Base-by-base conservation (phyloP, 2,113 vertebrate genomes). In the Cyanocitta stelleri region DNA sequence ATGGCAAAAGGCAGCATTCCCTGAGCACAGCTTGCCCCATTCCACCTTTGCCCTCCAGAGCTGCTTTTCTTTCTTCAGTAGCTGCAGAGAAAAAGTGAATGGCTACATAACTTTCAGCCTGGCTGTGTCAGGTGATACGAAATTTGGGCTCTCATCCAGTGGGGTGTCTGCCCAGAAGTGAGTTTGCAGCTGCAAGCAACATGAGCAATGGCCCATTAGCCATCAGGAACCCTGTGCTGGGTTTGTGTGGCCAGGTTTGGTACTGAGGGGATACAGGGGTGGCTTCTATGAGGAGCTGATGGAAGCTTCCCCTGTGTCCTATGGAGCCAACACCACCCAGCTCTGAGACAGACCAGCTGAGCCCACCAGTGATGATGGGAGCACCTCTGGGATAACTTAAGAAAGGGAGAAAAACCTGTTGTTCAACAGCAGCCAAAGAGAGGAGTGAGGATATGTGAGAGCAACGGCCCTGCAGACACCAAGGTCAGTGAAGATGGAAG, bases 71-170 rank as follows among this genome's bases (percentile, higher is more conserved):
- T 76, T 73, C 41, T 52, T 19, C 58, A 48, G 9, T 4, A 26
- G 35, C 71, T 58, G 46, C 4, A 10, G 78, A 52, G 29, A 41
- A 79, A 87, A 71, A 2, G 15, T 2, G 13, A 51, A 48, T 19
- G 61, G 37, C 55, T 44, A 2, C 0, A 0, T 24, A 41, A 64
- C 35, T 61, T 41, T 52, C 62, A 66, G 41, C 32, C 29, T 73
- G 54, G 23, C 8, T 44, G 1, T 2, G 1, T 17, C 18, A 23
- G 26, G 29, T 30, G 21, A 11, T 68, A 29, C 0, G 2, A 87
- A 82, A 67, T 68, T 24, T 23, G 39, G 44, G 20, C 55, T 89
- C 72, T 90, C 67, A 44, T 0, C 35, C 35, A 66, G 48, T 7
- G 4, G 3, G 13, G 7, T 13, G 33, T 49, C 43, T 75, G 55